These are phyloP conservation scores for Crotalus helleri DNA, from an alignment of 2,113 vertebrate genomes.

Conservation along the genomic window DNA sequence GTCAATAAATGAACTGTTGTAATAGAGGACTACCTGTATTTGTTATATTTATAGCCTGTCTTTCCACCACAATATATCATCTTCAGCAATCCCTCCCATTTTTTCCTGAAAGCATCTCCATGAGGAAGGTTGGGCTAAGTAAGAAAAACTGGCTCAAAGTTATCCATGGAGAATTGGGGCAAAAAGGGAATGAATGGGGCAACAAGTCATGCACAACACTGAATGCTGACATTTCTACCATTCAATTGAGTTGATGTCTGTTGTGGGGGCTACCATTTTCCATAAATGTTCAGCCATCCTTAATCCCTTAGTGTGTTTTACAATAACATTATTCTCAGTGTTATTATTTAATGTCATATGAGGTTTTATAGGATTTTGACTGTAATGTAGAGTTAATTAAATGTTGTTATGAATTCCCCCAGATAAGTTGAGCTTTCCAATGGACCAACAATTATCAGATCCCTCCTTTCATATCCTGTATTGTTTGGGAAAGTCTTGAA, in stretches of 20 bases:
- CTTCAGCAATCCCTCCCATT: neutral
- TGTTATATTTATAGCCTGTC: neutral
- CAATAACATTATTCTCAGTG: neutral
- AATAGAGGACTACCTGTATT: neutral
- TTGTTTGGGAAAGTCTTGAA: slow-evolving; percentile 31
- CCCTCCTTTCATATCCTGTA: slow-evolving; percentile 11
- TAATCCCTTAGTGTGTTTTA: neutral
- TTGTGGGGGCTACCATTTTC: neutral
- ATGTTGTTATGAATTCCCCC: slow-evolving; percentile 4
- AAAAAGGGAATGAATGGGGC: neutral
- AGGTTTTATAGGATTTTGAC: slow-evolving; percentile 29
- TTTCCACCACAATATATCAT: neutral
- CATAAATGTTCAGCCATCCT: neutral
- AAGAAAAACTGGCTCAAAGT: neutral
- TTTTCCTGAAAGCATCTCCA: neutral
- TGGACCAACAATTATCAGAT: slow-evolving; percentile 1
- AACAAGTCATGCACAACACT: neutral
- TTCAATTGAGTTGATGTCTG: slow-evolving; percentile 11
- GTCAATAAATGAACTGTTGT: neutral
- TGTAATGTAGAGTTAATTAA: slow-evolving; percentile 45
- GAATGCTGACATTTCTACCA: neutral
- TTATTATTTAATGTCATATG: slow-evolving; percentile 17
- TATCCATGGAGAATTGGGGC: neutral
- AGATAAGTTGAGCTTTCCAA: slow-evolving; percentile 11
- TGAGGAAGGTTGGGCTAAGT: neutral